Evolutionary conservation across 2,113 vertebrate species (phyloP).

Genomic region (Greenwoodochromis staneri): DNA sequence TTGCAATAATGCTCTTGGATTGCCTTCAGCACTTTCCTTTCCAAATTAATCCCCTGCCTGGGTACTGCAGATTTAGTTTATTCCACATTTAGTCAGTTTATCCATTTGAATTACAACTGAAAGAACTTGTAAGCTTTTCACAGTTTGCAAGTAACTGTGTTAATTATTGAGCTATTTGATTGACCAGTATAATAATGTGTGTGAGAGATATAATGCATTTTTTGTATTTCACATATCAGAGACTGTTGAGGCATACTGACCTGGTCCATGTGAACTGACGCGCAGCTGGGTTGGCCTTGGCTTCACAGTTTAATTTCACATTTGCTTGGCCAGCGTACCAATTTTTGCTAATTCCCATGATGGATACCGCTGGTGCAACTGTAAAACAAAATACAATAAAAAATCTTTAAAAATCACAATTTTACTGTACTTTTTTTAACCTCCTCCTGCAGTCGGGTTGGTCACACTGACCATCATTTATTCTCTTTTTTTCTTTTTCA

Average conservation of each 20-base stretch:
- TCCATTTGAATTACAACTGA: not conserved
- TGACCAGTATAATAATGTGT: not conserved
- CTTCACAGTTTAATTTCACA: constrained; percentile 85
- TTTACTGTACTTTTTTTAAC: not conserved
- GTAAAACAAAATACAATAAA: constrained; percentile 26
- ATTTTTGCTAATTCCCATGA: constrained; percentile 79
- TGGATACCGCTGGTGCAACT: constrained; percentile 86
- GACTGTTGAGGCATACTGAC: constrained; percentile 63
- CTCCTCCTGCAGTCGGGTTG: not conserved
- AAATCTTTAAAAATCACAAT: not conserved
- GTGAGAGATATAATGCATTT: not conserved
- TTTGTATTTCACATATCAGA: not conserved
- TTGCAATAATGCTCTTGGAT: not conserved
- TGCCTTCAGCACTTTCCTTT: not conserved
- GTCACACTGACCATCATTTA: not conserved
- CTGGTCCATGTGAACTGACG: constrained; percentile 83
- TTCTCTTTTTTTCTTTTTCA: not conserved
- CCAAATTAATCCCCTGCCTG: not conserved
- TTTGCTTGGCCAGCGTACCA: constrained; percentile 90
- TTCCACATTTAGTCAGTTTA: not conserved
- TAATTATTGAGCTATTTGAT: not conserved
- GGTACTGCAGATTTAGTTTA: not conserved
- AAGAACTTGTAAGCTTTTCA: not conserved
- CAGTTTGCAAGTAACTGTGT: not conserved
- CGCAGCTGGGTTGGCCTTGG: constrained; percentile 88